Base-by-base conservation (phyloP, 2,888 invertebrate species). In the Leucozona laternaria region DNA sequence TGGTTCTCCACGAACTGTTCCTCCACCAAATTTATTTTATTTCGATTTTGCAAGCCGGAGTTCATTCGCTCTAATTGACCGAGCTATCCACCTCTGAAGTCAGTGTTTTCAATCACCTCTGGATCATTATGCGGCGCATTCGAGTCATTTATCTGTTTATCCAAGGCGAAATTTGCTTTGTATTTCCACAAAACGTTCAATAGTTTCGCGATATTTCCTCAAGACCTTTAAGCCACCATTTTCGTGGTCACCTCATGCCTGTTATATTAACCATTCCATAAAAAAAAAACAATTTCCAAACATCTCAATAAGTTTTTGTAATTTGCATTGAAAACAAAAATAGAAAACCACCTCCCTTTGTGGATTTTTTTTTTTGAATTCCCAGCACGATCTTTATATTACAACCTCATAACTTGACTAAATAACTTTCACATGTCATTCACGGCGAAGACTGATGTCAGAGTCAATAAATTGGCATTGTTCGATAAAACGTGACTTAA, bases 381-480 rank as follows among this genome's bases (percentile, higher is more conserved):
- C 53, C 11, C 22, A 37, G 15, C 68, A 68, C 53, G 68, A 50
- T 68, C 2, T 53, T 53, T 53, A 15, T 31, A 45, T 70, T 53
- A 70, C 53, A 64, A 81, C 34, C 76, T 64, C 62, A 71, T 50
- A 43, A 20, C 25, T 53, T 15, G 34, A n/a, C 75, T 25, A 28
- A 43, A 17, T 70, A 77, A 80, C 85, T 81, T 80, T 76, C 80
- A 77, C 76, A 72, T 79, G 43, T 64, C 57, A 71, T 50, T 64
- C 40, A 43, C 20, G 10, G 50, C 20, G 10, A 45, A 43, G n/a
- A 58, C 50, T 71, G 76, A 76, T 73, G 68, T 40, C 82, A 68
- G 55, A 68, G 28, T 58, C 58, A 50, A 17, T 15, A 40, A 15
- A 25, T 58, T 76, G 76, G 76, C 84, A 85, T 80, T 85, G 85